A percentile compares a stretch with the other conserved stretches of the same genome.
phyloP scores from a whole-genome alignment of 35 echinoderm and acorn worm genomes.

The Ptychodera flava region DNA sequence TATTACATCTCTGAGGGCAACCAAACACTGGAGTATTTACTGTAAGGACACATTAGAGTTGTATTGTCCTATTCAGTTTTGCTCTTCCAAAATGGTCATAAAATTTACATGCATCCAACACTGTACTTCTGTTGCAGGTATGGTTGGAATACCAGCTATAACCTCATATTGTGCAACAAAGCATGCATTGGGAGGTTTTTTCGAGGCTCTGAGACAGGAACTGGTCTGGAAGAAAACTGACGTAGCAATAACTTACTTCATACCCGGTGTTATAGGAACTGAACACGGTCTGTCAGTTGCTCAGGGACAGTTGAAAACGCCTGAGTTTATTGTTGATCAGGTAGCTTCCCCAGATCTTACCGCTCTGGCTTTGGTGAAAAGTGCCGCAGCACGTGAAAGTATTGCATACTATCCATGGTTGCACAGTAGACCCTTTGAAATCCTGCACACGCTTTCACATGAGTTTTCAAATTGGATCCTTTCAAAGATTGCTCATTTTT shows the following conservation, averaged over 20 bases:
- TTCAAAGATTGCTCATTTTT: not conserved
- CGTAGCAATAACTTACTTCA: not conserved
- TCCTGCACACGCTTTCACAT: not conserved
- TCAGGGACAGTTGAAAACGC: slow-evolving; percentile 12
- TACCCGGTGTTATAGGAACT: slow-evolving; percentile 41
- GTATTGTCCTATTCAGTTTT: no score
- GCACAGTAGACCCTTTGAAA: not conserved
- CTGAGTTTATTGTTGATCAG: not conserved
- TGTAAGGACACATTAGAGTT: no score
- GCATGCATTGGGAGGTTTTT: not conserved
- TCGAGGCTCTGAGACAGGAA: not conserved
- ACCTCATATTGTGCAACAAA: not conserved
- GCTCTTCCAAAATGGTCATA: no score
- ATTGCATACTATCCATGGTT: slow-evolving; percentile 28
- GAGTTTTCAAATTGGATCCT: not conserved
- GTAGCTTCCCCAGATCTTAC: slow-evolving; percentile 28
- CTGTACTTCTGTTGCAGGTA: not conserved
- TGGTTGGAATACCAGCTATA: not conserved
- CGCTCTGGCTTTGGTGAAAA: slow-evolving; percentile 28
- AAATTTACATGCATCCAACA: no score
- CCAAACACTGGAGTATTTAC: no score
- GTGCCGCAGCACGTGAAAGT: slow-evolving; percentile 15
- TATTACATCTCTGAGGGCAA: no score
- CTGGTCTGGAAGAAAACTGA: not conserved
- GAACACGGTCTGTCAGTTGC: slow-evolving; percentile 40